phyloP scores from a whole-genome alignment of 2,888 invertebrate genomes.

The Hoplodrina blanda region DNA sequence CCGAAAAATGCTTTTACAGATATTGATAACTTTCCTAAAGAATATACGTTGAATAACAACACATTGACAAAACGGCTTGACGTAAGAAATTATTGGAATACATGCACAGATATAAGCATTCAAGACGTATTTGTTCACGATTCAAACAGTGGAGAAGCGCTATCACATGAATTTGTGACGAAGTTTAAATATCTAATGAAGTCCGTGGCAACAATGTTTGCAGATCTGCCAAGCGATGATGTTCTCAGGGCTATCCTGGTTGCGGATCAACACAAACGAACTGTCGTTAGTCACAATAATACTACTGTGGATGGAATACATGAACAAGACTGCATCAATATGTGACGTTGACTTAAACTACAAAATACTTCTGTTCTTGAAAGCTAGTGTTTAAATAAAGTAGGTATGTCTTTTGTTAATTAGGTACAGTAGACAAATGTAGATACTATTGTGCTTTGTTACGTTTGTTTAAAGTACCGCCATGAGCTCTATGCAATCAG shows the following conservation, averaged over 20 bases:
- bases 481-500: too few relatives aligned
- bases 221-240: constrained; percentile 13
- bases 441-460: too few relatives aligned
- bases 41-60: constrained; percentile 37
- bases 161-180: not conserved
- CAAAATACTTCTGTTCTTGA: too few relatives aligned
- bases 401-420: too few relatives aligned
- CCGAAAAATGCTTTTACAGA: constrained; percentile 15
- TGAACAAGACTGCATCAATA: not conserved
- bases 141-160: not conserved
- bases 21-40: constrained; percentile 35
- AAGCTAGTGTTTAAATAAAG: too few relatives aligned
- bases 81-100: not conserved
- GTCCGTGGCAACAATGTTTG: constrained; percentile 19
- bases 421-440: too few relatives aligned
- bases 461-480: too few relatives aligned
- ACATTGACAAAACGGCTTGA: not conserved
- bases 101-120: constrained; percentile 6
- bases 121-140: constrained; percentile 27
- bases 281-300: not conserved
- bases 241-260: constrained; percentile 28
- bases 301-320: not conserved
- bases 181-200: constrained; percentile 21
- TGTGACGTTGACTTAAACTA: too few relatives aligned
- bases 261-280: not conserved